Conservation (phyloP, 2,888 invertebrate genomes). For the Congeria kusceri region DNA sequence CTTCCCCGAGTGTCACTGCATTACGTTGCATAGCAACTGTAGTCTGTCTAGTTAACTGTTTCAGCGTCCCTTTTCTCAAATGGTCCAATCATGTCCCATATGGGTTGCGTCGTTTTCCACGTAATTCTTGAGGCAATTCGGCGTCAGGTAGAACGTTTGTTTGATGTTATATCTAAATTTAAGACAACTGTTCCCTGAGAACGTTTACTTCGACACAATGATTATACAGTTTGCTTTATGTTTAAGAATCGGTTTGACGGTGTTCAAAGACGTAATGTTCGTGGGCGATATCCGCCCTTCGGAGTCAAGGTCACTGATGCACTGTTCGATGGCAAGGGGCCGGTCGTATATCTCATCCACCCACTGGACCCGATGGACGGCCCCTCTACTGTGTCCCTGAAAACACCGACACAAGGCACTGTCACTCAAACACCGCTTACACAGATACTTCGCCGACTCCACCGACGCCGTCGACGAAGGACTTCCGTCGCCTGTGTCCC, state of each 20-base stretch:
- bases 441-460: constrained; percentile 13
- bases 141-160: too few species aligned
- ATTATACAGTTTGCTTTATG: constrained; percentile 62
- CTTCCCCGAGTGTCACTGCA: too few species aligned
- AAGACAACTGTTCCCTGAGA: too few species aligned
- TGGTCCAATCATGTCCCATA: too few species aligned
- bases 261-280: neutral
- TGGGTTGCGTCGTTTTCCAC: too few species aligned
- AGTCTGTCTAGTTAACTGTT: too few species aligned
- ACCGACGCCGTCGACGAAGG: neutral
- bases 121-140: too few species aligned
- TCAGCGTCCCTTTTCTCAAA: too few species aligned
- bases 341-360: constrained; percentile 50
- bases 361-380: constrained; percentile 51
- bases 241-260: constrained; percentile 56
- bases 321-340: constrained; percentile 44
- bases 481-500: neutral
- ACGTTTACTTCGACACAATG: constrained; percentile 47
- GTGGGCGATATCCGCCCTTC: constrained; percentile 18
- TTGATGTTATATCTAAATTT: too few species aligned
- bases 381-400: constrained; percentile 3
- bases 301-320: constrained; percentile 8
- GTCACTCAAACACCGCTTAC: constrained; percentile 39
- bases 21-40: too few species aligned
- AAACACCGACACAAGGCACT: constrained; percentile 40